Percentiles rank a stretch among this genome's conserved stretches.
These are phyloP conservation scores for Panorpa germanica DNA, from an alignment of 2,888 invertebrate genomes.

Conservation along the genomic window DNA sequence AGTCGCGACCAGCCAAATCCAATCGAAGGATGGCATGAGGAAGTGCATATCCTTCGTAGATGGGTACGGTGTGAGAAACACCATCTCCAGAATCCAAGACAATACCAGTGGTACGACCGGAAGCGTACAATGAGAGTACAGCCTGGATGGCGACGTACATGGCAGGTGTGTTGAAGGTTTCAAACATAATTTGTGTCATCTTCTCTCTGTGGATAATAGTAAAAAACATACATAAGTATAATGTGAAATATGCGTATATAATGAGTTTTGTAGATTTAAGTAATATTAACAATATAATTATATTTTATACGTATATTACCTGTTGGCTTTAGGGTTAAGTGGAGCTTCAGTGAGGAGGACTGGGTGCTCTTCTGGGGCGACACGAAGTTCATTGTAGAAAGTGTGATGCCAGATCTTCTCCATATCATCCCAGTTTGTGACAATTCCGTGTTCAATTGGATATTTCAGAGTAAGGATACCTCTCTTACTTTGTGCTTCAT, in stretches of 20 bases:
- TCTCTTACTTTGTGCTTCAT: conserved; percentile 91
- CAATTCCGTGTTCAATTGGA: conserved; percentile 94
- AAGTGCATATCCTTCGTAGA: conserved; percentile 87
- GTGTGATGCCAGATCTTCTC: conserved; percentile 99
- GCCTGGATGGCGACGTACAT: conserved; percentile 94
- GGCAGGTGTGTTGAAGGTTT: conserved; percentile 85
- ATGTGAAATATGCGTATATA: too few relatives aligned
- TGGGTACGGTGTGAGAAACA: conserved; percentile 90
- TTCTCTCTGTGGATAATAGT: too few relatives aligned
- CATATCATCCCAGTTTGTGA: conserved; percentile 98
- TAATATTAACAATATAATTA: too few relatives aligned
- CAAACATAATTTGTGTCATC: conserved; percentile 90
- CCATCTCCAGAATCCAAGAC: conserved; percentile 92
- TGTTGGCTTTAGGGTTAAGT: conserved; percentile 74
- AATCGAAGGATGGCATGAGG: conserved; percentile 87
- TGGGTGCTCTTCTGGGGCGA: conserved; percentile 85
- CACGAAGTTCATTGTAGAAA: conserved; percentile 95
- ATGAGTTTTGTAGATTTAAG: too few relatives aligned
- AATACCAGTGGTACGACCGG: conserved; percentile 94
- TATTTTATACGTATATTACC: too few relatives aligned
- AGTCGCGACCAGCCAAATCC: conserved; percentile 82
- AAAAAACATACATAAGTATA: too few relatives aligned
- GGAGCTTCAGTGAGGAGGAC: conserved; percentile 77
- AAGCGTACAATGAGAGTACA: conserved; percentile 82
- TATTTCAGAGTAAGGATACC: conserved; percentile 92